These are phyloP conservation scores for Branchipolynoe longqiensis DNA, from an alignment of 2,888 invertebrate species.

Conservation along the genomic window DNA sequence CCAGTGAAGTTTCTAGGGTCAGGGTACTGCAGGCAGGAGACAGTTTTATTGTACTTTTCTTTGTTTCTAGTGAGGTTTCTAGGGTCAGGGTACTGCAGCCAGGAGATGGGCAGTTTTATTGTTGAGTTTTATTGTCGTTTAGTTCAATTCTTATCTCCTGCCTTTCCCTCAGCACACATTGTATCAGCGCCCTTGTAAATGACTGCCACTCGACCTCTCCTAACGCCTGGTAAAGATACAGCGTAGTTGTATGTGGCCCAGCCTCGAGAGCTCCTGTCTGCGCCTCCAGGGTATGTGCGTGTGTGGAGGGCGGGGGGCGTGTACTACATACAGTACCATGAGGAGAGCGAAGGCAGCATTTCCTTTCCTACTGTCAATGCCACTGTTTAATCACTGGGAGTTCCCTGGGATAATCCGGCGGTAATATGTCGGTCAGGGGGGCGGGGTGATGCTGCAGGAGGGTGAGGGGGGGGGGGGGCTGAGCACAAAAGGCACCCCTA, in stretches of 20 bases:
- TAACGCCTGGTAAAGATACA: neutral
- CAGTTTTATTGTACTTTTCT: too few relatives aligned
- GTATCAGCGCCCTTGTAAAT: constrained; percentile 23
- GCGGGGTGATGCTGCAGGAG: constrained; percentile 15
- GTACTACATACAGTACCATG: too few relatives aligned
- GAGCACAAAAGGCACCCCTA: constrained; percentile 15
- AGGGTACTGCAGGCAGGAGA: too few relatives aligned
- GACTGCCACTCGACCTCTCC: neutral
- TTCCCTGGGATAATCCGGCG: constrained; percentile 26
- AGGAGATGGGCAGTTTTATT: too few relatives aligned
- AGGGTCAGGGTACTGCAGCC: too few relatives aligned
- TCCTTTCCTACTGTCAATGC: constrained; percentile 31
- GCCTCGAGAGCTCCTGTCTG: constrained; percentile 29
- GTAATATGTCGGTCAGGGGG: constrained; percentile 11
- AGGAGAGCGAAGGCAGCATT: too few relatives aligned
- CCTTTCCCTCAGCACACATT: neutral
- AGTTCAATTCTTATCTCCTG: neutral
- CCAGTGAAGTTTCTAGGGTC: too few relatives aligned
- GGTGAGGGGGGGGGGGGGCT: neutral
- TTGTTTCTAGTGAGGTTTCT: too few relatives aligned
- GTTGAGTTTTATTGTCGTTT: neutral
- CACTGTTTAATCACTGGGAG: constrained; percentile 45
- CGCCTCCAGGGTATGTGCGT: neutral
- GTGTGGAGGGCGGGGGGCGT: neutral
- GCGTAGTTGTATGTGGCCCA: neutral